These are phyloP conservation scores for Pediacus dermestoides DNA, from an alignment of 2,888 invertebrate genomes.

Conservation along the genomic window DNA sequence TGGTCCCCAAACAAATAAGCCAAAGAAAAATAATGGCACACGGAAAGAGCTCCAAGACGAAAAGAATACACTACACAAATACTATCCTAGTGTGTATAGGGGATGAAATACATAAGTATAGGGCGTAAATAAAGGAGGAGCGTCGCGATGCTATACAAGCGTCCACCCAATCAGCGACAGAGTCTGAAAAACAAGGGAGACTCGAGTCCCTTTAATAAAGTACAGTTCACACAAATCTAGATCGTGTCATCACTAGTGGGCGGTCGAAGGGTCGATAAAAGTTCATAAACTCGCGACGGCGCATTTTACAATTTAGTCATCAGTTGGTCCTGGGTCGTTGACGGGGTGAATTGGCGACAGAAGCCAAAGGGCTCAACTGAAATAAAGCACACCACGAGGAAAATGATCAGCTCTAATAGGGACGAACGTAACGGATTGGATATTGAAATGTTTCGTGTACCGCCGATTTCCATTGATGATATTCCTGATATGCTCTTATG, in stretches of 20 bases:
- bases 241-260: slow-evolving; percentile 54
- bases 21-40: slow-evolving; percentile 24
- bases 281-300: slow-evolving; percentile 34
- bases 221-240: slow-evolving; percentile 39
- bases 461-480: slow-evolving; percentile 69
- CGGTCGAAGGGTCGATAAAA: slow-evolving; percentile 39
- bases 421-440: slow-evolving; percentile 40
- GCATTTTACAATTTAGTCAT: slow-evolving; percentile 28
- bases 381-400: too few species aligned
- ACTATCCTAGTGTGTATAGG: too few species aligned
- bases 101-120: slow-evolving; percentile 9
- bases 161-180: slow-evolving; percentile 36
- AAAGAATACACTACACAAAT: too few species aligned
- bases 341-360: slow-evolving; percentile 22
- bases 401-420: slow-evolving; percentile 44
- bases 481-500: slow-evolving; percentile 70
- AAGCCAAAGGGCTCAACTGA: too few species aligned
- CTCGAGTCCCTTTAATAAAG: slow-evolving; percentile 53
- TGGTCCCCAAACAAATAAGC: slow-evolving; percentile 32
- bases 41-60: too few species aligned
- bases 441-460: slow-evolving; percentile 62
- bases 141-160: slow-evolving; percentile 27
- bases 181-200: slow-evolving; percentile 56
- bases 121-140: slow-evolving; percentile 29
- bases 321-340: slow-evolving; percentile 30